Conservation (phyloP, 2,888 invertebrate species). For the Phalangium opilio region DNA sequence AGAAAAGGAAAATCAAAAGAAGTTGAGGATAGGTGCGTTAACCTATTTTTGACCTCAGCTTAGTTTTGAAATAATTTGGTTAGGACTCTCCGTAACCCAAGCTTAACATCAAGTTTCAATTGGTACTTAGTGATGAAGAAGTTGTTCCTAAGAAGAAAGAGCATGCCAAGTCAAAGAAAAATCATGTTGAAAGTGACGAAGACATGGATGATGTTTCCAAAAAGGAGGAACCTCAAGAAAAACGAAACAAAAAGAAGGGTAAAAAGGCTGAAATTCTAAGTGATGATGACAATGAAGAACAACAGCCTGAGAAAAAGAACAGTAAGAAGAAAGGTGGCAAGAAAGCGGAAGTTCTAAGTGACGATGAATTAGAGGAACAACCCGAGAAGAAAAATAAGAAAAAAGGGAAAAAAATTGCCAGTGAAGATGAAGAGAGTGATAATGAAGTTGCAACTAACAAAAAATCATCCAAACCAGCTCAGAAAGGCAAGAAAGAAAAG, state of each 20-base stretch:
- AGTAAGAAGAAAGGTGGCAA: conserved; percentile 14
- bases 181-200: too few species aligned
- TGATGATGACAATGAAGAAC: conserved; percentile 14
- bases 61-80: too few species aligned
- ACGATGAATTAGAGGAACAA: conserved; percentile 12
- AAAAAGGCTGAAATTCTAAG: conserved; percentile 4
- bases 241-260: too few species aligned
- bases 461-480: conserved; percentile 6
- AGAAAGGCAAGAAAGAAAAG: conserved; percentile 27
- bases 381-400: conserved; percentile 10
- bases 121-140: too few species aligned
- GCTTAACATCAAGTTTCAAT: too few species aligned
- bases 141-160: too few species aligned
- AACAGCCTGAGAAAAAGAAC: conserved; percentile 13
- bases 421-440: conserved; percentile 34
- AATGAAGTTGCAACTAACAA: conserved; percentile 3
- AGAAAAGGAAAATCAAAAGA: conserved; percentile 8
- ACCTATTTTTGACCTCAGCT: too few species aligned
- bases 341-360: conserved; percentile 14
- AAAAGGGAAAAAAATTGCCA: conserved; percentile 20
- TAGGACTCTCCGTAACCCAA: too few species aligned
- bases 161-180: too few species aligned
- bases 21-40: neutral
- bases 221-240: too few species aligned
- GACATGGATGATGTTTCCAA: too few species aligned